Conservation (phyloP, 2,113 vertebrate species). For the Scomber scombrus region DNA sequence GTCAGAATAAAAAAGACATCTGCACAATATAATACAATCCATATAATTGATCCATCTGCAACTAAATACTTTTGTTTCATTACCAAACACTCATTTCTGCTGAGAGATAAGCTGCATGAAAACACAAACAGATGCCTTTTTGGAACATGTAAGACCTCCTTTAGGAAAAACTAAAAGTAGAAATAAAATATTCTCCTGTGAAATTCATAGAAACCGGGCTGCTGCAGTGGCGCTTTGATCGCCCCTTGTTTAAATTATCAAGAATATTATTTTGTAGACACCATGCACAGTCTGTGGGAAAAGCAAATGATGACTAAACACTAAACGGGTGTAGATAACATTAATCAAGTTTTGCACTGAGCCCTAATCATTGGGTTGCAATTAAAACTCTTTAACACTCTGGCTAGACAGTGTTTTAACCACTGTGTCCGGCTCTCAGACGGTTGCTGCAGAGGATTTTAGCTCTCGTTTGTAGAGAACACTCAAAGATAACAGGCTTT, state of each 20-base stretch:
- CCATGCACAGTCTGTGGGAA: constrained; percentile 9
- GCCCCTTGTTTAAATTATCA: constrained; percentile 17
- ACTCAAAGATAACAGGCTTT: constrained; percentile 64
- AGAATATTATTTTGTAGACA: constrained; percentile 1
- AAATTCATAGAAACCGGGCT: neutral
- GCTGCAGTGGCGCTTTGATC: neutral
- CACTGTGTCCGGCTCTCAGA: constrained; percentile 27
- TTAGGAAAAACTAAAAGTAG: neutral
- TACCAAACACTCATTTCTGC: neutral
- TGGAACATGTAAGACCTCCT: neutral
- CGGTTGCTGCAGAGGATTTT: constrained; percentile 28
- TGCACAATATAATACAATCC: neutral
- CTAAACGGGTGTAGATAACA: constrained; percentile 13
- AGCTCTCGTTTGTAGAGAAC: constrained; percentile 40
- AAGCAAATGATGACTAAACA: constrained; percentile 38
- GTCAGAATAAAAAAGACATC: constrained; percentile 4
- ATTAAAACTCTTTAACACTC: constrained; percentile 42
- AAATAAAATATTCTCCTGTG: neutral
- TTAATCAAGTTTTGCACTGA: constrained; percentile 40
- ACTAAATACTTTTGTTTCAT: no score
- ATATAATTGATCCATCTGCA: neutral
- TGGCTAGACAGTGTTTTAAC: constrained; percentile 42
- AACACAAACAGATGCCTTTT: neutral
- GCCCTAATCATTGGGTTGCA: constrained; percentile 26
- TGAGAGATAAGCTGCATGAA: neutral